phyloP scores from a whole-genome alignment of 2,888 invertebrate genomes.

The Aelia acuminata region DNA sequence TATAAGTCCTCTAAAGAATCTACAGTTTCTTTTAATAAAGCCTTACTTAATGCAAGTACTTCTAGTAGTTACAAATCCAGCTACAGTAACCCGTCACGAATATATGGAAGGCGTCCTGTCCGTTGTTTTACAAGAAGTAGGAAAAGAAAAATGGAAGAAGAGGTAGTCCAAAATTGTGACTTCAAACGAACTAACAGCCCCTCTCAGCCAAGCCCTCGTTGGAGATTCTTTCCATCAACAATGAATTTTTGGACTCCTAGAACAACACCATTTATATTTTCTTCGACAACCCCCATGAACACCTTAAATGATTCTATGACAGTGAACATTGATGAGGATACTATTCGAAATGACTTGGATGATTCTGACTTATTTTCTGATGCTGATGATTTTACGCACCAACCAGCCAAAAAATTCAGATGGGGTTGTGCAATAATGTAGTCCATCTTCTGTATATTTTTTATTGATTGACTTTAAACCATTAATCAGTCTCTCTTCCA shows the following conservation, averaged over 20 bases:
- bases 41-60: neutral
- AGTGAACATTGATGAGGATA: constrained; percentile 53
- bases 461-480: neutral
- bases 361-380: constrained; percentile 55
- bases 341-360: constrained; percentile 21
- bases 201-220: constrained; percentile 58
- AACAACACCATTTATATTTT: constrained; percentile 46
- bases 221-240: constrained; percentile 52
- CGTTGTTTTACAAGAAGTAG: neutral
- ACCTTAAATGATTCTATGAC: constrained; percentile 50
- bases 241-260: constrained; percentile 54
- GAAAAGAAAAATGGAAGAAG: constrained; percentile 58
- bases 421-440: constrained; percentile 57
- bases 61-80: constrained; percentile 44
- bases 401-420: constrained; percentile 19
- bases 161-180: neutral
- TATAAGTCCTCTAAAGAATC: neutral
- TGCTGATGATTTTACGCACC: constrained; percentile 28
- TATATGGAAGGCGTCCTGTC: constrained; percentile 54
- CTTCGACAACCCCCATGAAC: constrained; percentile 26
- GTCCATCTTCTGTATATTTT: neutral
- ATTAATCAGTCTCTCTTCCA: neutral
- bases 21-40: neutral
- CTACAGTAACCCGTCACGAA: constrained; percentile 3
- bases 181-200: constrained; percentile 41